phyloP scores from a whole-genome alignment of 2,113 vertebrate genomes.

The Cebus imitator region DNA sequence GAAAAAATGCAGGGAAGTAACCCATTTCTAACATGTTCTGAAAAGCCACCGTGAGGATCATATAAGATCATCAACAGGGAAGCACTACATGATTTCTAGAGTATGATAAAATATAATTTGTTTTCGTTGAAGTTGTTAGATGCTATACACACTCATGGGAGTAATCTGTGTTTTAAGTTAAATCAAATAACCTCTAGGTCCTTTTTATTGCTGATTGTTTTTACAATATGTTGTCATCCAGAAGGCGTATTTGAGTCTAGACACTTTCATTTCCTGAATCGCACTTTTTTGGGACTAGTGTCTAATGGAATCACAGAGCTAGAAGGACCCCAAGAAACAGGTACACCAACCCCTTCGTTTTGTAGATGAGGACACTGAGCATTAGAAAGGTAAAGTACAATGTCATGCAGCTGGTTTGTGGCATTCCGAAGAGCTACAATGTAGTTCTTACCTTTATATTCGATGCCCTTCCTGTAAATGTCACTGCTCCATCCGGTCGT shows the following conservation, averaged over 20 bases:
- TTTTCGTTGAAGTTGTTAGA: not conserved
- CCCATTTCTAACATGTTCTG: not conserved
- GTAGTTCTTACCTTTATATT: fast-evolving
- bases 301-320: not conserved
- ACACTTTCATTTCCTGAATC: not conserved
- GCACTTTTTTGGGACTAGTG: not conserved
- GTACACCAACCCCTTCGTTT: not conserved
- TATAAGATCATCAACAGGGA: not conserved
- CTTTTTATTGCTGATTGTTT: not conserved
- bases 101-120: not conserved
- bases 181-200: not conserved
- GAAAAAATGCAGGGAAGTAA: not conserved
- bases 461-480: not conserved
- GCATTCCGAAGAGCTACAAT: fast-evolving
- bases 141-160: not conserved
- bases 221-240: not conserved
- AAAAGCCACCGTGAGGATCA: not conserved
- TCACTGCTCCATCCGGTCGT: no score
- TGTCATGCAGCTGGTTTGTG: not conserved
- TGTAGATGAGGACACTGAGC: fast-evolving
- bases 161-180: not conserved
- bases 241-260: not conserved
- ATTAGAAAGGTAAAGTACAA: not conserved
- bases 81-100: not conserved
- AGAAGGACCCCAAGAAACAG: not conserved